Evolutionary conservation across 1,140 invertebrate genomes (phyloP).

Genomic region (Drosophila jambulina): DNA sequence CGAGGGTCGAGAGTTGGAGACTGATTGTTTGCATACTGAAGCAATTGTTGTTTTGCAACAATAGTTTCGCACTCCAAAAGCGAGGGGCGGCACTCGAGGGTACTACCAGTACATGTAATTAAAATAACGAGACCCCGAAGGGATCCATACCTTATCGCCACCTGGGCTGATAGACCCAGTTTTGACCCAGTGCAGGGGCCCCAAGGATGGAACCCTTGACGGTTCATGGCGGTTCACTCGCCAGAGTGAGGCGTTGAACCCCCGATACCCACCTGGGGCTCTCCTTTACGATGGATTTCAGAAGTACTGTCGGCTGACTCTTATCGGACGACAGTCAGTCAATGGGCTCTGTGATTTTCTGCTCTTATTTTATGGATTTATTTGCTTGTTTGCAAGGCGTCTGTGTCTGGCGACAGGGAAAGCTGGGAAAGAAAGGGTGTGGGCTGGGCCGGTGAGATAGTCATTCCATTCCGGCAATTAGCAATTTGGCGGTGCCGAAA

Average conservation of each 20-base stretch:
- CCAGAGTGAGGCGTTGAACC: conserved; percentile 10
- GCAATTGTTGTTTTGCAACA: conserved; percentile 27
- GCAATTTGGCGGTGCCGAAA: conserved; percentile 51
- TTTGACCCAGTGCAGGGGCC: conserved; percentile 48
- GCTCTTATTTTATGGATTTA: conserved; percentile 53
- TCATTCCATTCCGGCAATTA: conserved; percentile 49
- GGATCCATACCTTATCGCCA: conserved; percentile 9
- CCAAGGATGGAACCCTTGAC: conserved; percentile 8
- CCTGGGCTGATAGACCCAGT: conserved; percentile 13
- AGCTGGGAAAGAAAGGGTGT: conserved; percentile 25
- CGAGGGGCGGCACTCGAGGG: conserved; percentile 45
- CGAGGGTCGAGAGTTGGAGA: conserved; percentile 4
- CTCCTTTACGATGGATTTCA: neutral
- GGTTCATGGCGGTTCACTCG: conserved; percentile 41
- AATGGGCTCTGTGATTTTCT: conserved; percentile 28
- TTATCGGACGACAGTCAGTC: conserved; percentile 42
- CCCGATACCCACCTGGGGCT: conserved; percentile 13
- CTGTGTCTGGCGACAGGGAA: conserved; percentile 35
- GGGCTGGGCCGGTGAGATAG: conserved; percentile 30
- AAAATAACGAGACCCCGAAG: conserved; percentile 53
- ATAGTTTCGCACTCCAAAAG: conserved; percentile 21
- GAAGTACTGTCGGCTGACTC: conserved; percentile 9
- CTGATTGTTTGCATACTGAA: conserved; percentile 54
- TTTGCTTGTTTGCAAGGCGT: conserved; percentile 59
- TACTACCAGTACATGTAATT: conserved; percentile 51